Percentiles rank a stretch among this genome's conserved stretches.
phyloP scores from a whole-genome alignment of 2,888 invertebrate species.

The Epinotia demarniana region DNA sequence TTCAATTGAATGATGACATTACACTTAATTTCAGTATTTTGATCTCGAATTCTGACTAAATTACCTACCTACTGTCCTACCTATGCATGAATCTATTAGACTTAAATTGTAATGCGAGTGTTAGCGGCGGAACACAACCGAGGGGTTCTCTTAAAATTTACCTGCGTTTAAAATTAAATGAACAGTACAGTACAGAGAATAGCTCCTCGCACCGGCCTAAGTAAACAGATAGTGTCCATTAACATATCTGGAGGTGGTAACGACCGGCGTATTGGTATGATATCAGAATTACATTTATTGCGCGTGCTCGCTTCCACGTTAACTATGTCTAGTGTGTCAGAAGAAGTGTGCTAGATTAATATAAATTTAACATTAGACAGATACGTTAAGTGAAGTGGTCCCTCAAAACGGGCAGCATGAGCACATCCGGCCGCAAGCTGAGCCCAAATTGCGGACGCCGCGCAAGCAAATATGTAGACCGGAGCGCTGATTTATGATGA shows the following conservation, averaged over 20 bases:
- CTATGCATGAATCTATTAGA: neutral
- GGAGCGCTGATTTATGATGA: slow-evolving; percentile 74
- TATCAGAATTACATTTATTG: neutral
- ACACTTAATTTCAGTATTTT: neutral
- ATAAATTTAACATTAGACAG: neutral
- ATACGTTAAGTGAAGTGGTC: neutral
- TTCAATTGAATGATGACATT: neutral
- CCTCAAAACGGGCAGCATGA: slow-evolving; percentile 51
- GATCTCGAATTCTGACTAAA: neutral
- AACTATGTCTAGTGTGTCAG: neutral
- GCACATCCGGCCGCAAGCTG: slow-evolving; percentile 54
- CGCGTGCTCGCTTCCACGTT: neutral
- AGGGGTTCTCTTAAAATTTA: slow-evolving; percentile 16
- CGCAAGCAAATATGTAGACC: slow-evolving; percentile 61
- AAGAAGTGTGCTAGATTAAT: neutral
- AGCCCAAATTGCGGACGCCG: slow-evolving; percentile 60
- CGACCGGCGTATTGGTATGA: neutral
- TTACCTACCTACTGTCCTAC: no score
- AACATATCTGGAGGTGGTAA: slow-evolving; percentile 53
- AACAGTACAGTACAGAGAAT: slow-evolving; percentile 45
- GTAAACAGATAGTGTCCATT: slow-evolving; percentile 60
- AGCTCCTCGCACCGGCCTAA: slow-evolving; percentile 54
- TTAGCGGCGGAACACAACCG: slow-evolving; percentile 2
- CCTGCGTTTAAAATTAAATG: slow-evolving; percentile 36
- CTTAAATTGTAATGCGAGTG: slow-evolving; percentile 19